phyloP scores from a whole-genome alignment of 2,797 vertebrate genomes.

The Acrossocheilus fasciatus region DNA sequence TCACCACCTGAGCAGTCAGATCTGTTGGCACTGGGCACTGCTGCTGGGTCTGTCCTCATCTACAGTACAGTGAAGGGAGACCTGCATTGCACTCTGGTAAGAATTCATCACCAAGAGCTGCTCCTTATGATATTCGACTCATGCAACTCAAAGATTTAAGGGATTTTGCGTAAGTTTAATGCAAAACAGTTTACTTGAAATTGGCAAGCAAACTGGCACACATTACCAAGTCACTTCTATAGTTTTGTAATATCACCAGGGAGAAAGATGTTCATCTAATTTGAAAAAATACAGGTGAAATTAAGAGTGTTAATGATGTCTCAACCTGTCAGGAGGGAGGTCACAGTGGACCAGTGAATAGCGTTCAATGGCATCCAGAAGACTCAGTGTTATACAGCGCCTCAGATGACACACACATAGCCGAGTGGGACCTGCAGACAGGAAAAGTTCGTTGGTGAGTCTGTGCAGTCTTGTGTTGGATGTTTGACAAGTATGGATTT shows the following conservation, averaged over 20 bases:
- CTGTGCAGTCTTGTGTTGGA: neutral
- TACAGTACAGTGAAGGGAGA: conserved; percentile 94
- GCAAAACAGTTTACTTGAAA: neutral
- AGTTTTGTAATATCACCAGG: neutral
- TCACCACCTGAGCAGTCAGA: conserved; percentile 84
- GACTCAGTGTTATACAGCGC: conserved; percentile 92
- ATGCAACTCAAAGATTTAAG: too few relatives aligned
- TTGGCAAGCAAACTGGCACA: neutral
- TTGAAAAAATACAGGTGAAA: neutral
- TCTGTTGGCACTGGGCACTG: conserved; percentile 94
- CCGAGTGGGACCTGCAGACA: conserved; percentile 94
- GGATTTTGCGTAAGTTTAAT: neutral
- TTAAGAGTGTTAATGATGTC: neutral
- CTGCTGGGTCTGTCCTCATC: conserved; percentile 93
- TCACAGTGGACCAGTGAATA: conserved; percentile 90
- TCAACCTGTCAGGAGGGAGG: conserved; percentile 84
- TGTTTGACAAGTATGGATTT: neutral
- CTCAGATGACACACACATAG: conserved; percentile 94
- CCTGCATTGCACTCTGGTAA: conserved; percentile 94
- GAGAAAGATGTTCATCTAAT: neutral
- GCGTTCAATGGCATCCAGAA: conserved; percentile 93
- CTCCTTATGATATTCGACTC: neutral
- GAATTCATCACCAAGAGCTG: conserved; percentile 50
- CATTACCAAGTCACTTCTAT: neutral
- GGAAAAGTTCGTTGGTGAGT: conserved; percentile 92